Evolutionary conservation across 2,113 vertebrate genomes (phyloP), one percentile per base, ranked within the genome.

Genomic region (Centropristis striata): DNA sequence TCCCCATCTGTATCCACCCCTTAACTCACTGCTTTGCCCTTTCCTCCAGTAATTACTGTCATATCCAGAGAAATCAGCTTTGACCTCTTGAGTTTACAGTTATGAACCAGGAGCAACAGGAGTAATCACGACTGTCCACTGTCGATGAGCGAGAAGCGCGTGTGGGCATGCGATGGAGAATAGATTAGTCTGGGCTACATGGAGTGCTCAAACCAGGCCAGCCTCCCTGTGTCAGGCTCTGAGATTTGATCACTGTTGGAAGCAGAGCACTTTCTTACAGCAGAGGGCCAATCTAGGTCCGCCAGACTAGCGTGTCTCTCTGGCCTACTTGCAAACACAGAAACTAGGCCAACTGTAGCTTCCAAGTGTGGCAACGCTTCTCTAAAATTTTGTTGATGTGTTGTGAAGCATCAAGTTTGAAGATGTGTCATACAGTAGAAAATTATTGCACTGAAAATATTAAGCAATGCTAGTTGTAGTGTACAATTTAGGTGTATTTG

Each of bases 261-360:
- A 41, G 86, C 85, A 64, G 76, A 90, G 80, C 58, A 28, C 41
- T 86, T 83, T 89, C 86, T 86, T 53, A 66, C 49, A 80, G 73
- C 78, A 25, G 64, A n/a, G 64, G 83, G 82, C 88, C 85, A 78
- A 88, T 92, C 86, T 86, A 71, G 57, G 85, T 60, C 75, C 50
- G 51, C 80, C 86, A 90, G 87, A 80, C 85, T 71, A 78, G 57
- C 59, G 14, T 42, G 54, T 84, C 78, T 86, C 83, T 57, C 55
- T 92, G 91, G 86, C 91, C 92, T 93, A 92, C 90, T 91, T 92
- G 80, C 36, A 80, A 79, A 79, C 69, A 57, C 84, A 85, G 83
- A 91, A 93, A 91, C 85, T 91, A 92, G 93, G 92, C 75, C 91
- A 88, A 64, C 65, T 80, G 83, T 65, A 79, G 83, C 84, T 86